Evolutionary conservation across 2,797 vertebrate genomes (phyloP), one percentile per base, ranked within the genome.

Genomic region (Phoebastria nigripes): DNA sequence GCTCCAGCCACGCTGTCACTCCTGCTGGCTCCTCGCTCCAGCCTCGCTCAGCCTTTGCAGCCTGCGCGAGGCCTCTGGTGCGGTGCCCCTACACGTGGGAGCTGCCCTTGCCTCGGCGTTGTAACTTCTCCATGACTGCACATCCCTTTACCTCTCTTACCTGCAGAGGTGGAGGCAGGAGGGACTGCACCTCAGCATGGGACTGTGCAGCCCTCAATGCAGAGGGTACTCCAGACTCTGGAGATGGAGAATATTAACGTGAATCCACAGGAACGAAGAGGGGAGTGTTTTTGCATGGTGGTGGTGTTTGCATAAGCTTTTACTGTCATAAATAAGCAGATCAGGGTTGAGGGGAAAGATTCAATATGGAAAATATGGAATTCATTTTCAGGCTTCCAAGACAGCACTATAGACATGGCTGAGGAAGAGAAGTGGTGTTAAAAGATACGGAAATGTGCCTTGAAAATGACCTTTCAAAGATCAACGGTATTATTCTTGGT

Each of bases 401-500:
- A n/a, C 49, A 63, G 37, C 71, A 35, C 46, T 70, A 17, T 26
- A 69, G 58, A 65, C 20, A 49, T 51, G 56, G 10, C 54, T 58
- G 15, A 91, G 62, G 51, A 89, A 63, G 24, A 90, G 35, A 89
- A 74, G 66, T 66, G 9, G 22, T 58, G 37, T 82, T 70, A 55
- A 93, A 93, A 88, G 59, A 69, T 86, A 78, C 1, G 29, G 54
- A 95, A 90, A 84, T 56, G 29, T 51, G 41, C 51, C 56, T 96
- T 85, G 59, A 78, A 95, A 91, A 47, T 87, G 54, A 72, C 78
- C 46, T 92, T 96, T 90, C 69, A 69, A 59, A 96, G 78, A 93
- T 58, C 22, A n/a, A 15, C 19, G 1, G 41, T 84, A 10, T 44
- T 89, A 47, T 74, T 91, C 63, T 78, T 89, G 49, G 25, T 89